These are phyloP conservation scores for Xenopus tropicalis DNA, from an alignment of 2,113 vertebrate genomes.

Conservation along the genomic window DNA sequence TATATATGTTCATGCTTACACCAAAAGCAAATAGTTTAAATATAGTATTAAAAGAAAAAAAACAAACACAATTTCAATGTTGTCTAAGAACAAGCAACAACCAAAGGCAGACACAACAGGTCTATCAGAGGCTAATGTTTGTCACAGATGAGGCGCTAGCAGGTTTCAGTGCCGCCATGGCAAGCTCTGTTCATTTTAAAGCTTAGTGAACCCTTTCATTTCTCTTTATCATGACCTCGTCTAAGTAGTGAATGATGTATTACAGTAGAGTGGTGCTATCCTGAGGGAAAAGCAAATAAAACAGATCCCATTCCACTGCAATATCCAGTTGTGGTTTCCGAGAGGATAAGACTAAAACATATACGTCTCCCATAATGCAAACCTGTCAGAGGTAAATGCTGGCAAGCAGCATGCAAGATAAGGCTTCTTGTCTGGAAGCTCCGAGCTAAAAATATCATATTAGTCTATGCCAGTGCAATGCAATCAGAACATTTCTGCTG, in stretches of 20 bases:
- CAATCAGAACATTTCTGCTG: not conserved
- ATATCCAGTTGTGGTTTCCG: constrained; percentile 45
- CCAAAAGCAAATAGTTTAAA: too few species aligned
- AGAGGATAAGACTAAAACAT: constrained; percentile 33
- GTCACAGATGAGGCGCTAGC: constrained; percentile 5
- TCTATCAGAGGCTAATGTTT: constrained; percentile 18
- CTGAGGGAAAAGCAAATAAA: constrained; percentile 47
- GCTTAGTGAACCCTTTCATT: constrained; percentile 43
- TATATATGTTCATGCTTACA: too few species aligned
- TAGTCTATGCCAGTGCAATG: constrained; percentile 15
- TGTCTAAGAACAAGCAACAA: not conserved
- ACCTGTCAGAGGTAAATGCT: constrained; percentile 36
- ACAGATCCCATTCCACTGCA: constrained; percentile 47
- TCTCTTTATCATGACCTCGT: constrained; percentile 32
- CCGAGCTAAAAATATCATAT: constrained; percentile 28
- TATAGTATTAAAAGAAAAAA: not conserved
- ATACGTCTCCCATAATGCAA: constrained; percentile 29
- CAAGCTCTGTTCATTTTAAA: not conserved
- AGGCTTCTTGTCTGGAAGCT: constrained; percentile 16
- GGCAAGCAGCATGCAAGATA: constrained; percentile 20
- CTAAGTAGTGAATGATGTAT: constrained; percentile 39
- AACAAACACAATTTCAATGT: not conserved
- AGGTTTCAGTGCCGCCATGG: not conserved
- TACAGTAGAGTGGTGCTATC: constrained; percentile 25
- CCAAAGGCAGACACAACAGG: constrained; percentile 3